Evolutionary conservation across 1,140 invertebrate genomes (phyloP), one percentile per base, ranked within the genome.

Genomic region (Danaus plexippus): DNA sequence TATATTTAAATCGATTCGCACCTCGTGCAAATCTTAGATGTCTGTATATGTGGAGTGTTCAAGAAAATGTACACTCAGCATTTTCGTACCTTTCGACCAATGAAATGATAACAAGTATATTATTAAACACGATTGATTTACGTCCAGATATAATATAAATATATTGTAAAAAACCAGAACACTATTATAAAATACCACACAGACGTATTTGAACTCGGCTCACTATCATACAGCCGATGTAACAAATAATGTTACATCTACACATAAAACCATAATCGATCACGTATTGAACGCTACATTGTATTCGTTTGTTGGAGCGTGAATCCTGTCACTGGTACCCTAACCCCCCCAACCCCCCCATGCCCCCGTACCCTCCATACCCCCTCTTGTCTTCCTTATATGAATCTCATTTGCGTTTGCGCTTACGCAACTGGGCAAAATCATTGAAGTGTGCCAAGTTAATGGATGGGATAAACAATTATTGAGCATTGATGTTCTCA

Each of bases 221-320:
- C 3, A 15, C 15, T 15, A 15, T 15, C 3, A 15, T 15, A 15
- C 15, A 15, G 15, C 47, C 48, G 42, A 54, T 54, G 47, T 54
- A 59, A 59, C 52, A 54, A 59, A 55, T 57, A 65, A 56, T 55
- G 41, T 56, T 45, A 66, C 53, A 55, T 64, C 61, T 46, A 51
- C 18, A 58, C 48, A 75, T 75, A 81, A 75, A 81, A 61, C 73
- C 72, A 83, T 85, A 85, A 85, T 85, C 82, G 80, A 85, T 85
- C 80, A 80, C 66, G 75, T 81, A 85, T 83, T 85, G 78, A 79
- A 75, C 63, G 49, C 77, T 69, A 82, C 82, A 85, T 85, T 85
- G 82, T 85, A 67, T 64, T 77, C 70, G 68, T 71, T 71, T 79
- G 80, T 70, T 85, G 80, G 77, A 85, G 77, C 81, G 78, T 83